Evolutionary conservation across 2,888 invertebrate species (phyloP).

Genomic region (Odontomyia ornata): DNA sequence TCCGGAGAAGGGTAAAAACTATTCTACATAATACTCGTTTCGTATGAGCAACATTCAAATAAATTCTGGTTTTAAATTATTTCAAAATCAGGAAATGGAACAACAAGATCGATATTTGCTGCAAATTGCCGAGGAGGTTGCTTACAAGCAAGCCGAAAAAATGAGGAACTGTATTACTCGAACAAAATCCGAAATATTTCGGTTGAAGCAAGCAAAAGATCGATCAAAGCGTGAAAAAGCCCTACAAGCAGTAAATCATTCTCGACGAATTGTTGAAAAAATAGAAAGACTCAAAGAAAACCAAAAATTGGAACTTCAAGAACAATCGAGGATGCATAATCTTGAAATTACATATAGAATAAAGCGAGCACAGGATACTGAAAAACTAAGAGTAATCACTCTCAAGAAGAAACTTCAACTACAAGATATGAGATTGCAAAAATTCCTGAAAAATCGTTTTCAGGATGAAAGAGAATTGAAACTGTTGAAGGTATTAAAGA

Average conservation of each 20-base stretch:
- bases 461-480: not conserved
- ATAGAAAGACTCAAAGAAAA: slow-evolving; percentile 53
- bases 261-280: slow-evolving; percentile 53
- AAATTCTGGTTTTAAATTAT: not conserved
- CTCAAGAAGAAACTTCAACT: slow-evolving; percentile 59
- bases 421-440: slow-evolving; percentile 58
- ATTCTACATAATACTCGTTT: too few species aligned
- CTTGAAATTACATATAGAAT: slow-evolving; percentile 55
- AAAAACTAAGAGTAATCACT: slow-evolving; percentile 58
- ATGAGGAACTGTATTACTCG: not conserved
- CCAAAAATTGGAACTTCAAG: slow-evolving; percentile 53
- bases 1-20: slow-evolving; percentile 51
- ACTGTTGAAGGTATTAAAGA: slow-evolving; percentile 36
- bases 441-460: slow-evolving; percentile 52
- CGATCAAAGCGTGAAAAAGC: slow-evolving; percentile 48
- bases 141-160: slow-evolving; percentile 48
- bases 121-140: slow-evolving; percentile 59
- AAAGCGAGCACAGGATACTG: slow-evolving; percentile 55
- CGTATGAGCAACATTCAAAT: not conserved
- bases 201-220: slow-evolving; percentile 54
- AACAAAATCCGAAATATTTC: slow-evolving; percentile 48
- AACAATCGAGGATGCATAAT: slow-evolving; percentile 56
- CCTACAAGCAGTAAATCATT: slow-evolving; percentile 53
- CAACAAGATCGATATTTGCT: slow-evolving; percentile 58
- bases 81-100: slow-evolving; percentile 53